Conservation (phyloP, 1,140 invertebrate genomes). For the Latrodectus geometricus region DNA sequence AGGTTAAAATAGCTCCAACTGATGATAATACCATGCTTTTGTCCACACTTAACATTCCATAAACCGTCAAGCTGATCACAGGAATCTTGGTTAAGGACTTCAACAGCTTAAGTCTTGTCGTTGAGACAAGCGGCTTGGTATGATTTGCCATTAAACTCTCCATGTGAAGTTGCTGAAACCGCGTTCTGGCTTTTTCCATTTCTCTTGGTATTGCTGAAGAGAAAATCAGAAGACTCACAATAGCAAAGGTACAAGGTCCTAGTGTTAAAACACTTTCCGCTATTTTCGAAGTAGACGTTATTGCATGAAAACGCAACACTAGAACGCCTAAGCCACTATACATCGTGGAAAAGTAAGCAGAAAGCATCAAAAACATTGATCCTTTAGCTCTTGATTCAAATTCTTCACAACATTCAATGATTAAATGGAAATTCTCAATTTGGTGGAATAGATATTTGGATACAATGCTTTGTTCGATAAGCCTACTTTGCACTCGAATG, state of each 20-base stretch:
- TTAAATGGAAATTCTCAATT: not conserved
- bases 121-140: not conserved
- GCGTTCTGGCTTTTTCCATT: not conserved
- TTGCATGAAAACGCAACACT: not conserved
- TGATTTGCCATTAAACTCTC: not conserved
- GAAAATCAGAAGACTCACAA: slow-evolving; percentile 3
- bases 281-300: too few relatives aligned
- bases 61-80: not conserved
- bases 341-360: not conserved
- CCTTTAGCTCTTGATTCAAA: not conserved
- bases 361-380: not conserved
- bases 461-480: not conserved
- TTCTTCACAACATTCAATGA: not conserved
- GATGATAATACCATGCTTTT: not conserved
- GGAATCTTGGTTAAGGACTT: not conserved
- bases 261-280: not conserved
- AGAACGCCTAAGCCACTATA: not conserved
- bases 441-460: not conserved
- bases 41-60: not conserved
- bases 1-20: not conserved
- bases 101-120: not conserved
- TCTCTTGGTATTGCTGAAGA: not conserved
- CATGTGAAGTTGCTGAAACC: not conserved
- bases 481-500: not conserved
- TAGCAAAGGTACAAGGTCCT: not conserved